Evolutionary conservation across 2,797 vertebrate genomes (phyloP).

Genomic region (Pagetopsis macropterus): DNA sequence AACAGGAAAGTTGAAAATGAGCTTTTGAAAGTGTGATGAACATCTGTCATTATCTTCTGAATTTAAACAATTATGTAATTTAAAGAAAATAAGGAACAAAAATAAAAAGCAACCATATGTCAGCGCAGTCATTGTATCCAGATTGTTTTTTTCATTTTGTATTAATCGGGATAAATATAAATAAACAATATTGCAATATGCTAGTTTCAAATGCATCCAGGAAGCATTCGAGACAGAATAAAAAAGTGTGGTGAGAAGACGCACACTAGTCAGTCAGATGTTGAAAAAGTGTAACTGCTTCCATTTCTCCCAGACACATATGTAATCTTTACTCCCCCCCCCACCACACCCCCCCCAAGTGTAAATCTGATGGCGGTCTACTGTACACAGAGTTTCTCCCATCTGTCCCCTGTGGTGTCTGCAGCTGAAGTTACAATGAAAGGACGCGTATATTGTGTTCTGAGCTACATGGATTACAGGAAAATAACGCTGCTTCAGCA

Average conservation of each 20-base stretch:
- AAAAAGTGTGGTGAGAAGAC: background rate
- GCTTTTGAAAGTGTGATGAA: too few relatives aligned
- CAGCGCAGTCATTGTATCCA: background rate
- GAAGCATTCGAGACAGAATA: background rate
- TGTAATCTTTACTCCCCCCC: background rate
- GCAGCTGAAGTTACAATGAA: background rate
- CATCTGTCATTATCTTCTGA: too few relatives aligned
- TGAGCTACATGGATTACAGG: background rate
- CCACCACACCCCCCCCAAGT: background rate
- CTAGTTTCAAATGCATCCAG: background rate
- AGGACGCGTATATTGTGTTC: background rate
- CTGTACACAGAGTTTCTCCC: background rate
- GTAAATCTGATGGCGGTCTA: background rate
- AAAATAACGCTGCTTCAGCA: background rate
- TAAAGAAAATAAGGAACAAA: too few relatives aligned
- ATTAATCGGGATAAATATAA: too few relatives aligned
- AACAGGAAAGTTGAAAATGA: too few relatives aligned
- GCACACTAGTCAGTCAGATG: background rate
- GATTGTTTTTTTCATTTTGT: background rate
- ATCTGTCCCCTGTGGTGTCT: slow-evolving; percentile 4
- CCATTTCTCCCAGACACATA: background rate
- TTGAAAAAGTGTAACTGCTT: background rate
- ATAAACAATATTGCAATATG: background rate
- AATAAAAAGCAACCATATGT: background rate
- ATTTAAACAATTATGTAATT: too few relatives aligned